Percentiles rank a stretch among this genome's conserved stretches.
phyloP scores from a whole-genome alignment of 30 jellyfish, hydroid and myxozoan species.

The Pseudorhiza aurosa region DNA sequence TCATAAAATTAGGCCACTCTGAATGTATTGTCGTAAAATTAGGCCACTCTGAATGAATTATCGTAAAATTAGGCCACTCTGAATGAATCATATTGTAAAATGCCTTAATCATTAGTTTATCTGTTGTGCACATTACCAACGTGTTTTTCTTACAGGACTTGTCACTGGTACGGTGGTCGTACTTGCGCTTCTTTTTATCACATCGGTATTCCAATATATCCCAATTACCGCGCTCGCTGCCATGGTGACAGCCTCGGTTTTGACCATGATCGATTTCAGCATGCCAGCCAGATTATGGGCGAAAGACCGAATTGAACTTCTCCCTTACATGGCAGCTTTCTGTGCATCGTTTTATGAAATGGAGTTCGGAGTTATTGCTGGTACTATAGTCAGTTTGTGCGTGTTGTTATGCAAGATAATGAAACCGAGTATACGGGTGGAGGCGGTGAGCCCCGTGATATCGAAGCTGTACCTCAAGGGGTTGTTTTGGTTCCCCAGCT shows the following conservation, averaged over 20 bases:
- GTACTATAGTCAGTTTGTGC: constrained; percentile 46
- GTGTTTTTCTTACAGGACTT: constrained; percentile 61
- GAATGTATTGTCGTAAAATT: no score
- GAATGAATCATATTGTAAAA: no score
- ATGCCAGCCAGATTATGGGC: constrained; percentile 66
- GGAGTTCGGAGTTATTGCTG: constrained; percentile 77
- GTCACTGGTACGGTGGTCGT: constrained; percentile 52
- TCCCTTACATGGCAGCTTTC: constrained; percentile 68
- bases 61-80: no score
- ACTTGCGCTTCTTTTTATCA: constrained; percentile 68
- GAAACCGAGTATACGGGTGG: constrained; percentile 38
- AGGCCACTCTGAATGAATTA: no score
- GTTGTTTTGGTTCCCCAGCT: constrained; percentile 64
- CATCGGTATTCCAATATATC: constrained; percentile 76
- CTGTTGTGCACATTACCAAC: no score
- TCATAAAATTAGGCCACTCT: no score
- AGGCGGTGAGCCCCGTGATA: neutral
- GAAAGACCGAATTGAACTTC: constrained; percentile 50
- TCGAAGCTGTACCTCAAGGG: constrained; percentile 5
- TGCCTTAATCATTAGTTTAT: no score
- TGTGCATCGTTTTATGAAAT: constrained; percentile 75
- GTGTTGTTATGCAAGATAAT: constrained; percentile 48
- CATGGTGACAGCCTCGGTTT: constrained; percentile 77
- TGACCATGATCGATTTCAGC: constrained; percentile 67
- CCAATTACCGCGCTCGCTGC: constrained; percentile 84